A percentile compares a stretch with the other conserved stretches of the same genome.
Evolutionary conservation across 1,140 invertebrate species (phyloP).

Genomic region (Macrosteles quadrilineatus): DNA sequence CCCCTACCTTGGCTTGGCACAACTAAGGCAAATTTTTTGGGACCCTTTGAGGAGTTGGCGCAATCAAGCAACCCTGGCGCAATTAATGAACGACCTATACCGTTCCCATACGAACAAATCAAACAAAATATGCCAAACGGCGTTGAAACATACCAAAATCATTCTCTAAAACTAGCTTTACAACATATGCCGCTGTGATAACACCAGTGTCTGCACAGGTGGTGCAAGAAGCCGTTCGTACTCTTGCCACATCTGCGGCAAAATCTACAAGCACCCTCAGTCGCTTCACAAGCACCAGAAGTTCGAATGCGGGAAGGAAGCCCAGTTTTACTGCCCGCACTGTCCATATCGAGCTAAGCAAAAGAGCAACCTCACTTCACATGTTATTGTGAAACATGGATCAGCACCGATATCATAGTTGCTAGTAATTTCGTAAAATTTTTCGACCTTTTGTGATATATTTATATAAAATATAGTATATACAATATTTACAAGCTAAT

Average conservation of each 20-base stretch:
- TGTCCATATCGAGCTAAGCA: conserved; percentile 53
- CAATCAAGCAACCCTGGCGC: too few species aligned
- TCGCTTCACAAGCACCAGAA: conserved; percentile 41
- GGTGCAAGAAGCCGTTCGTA: not conserved
- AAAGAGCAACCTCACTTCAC: conserved; percentile 54
- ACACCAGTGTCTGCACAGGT: not conserved
- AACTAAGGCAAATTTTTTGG: too few species aligned
- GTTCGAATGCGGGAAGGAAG: conserved; percentile 55
- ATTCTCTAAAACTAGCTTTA: too few species aligned
- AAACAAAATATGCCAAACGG: too few species aligned
- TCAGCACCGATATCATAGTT: not conserved
- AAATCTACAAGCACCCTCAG: conserved; percentile 41
- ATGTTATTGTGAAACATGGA: conserved; percentile 45
- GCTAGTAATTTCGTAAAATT: not conserved
- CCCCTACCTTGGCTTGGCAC: too few species aligned
- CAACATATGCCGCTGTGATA: not conserved
- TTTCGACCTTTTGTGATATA: not conserved
- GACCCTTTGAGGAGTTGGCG: too few species aligned
- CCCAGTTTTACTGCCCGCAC: conserved; percentile 57
- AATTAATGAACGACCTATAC: too few species aligned
- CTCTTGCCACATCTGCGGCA: conserved; percentile 42
- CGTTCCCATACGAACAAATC: too few species aligned
- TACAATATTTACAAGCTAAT: not conserved
- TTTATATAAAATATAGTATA: not conserved
- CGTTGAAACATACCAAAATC: too few species aligned